Evolutionary conservation across 2,113 vertebrate species (phyloP).

Genomic region (Ondatra zibethicus): DNA sequence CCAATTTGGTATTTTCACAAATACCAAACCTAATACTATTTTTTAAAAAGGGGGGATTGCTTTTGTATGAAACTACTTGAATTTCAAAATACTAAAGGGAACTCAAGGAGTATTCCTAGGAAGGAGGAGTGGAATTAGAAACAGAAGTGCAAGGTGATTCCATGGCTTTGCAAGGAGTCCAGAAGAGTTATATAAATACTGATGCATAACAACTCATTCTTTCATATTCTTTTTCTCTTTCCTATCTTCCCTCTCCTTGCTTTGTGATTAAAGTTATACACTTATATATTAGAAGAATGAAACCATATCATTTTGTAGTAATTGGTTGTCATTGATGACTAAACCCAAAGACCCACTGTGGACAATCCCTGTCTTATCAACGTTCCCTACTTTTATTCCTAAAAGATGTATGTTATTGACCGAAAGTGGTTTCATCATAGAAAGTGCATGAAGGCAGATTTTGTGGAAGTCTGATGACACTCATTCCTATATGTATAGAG

Average conservation of each 20-base stretch:
- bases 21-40: not conserved
- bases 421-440: conserved; percentile 28
- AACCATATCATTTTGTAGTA: not conserved
- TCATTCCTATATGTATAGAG: conserved; percentile 20
- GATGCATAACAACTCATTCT: not conserved
- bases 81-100: not conserved
- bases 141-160: not conserved
- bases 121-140: not conserved
- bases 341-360: not conserved
- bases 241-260: not conserved
- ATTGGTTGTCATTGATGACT: not conserved
- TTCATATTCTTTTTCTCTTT: not conserved
- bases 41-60: not conserved
- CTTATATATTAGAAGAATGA: not conserved
- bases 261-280: not conserved
- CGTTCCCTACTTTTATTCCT: not conserved
- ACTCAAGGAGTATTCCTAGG: not conserved
- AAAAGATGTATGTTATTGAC: not conserved
- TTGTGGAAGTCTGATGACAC: not conserved
- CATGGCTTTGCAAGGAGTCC: not conserved
- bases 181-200: not conserved
- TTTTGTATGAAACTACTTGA: not conserved
- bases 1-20: not conserved
- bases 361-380: not conserved
- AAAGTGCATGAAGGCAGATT: conserved; percentile 5